These are phyloP conservation scores for Amblyopsis rosae DNA, from an alignment of 2,113 vertebrate species.

Conservation along the genomic window DNA sequence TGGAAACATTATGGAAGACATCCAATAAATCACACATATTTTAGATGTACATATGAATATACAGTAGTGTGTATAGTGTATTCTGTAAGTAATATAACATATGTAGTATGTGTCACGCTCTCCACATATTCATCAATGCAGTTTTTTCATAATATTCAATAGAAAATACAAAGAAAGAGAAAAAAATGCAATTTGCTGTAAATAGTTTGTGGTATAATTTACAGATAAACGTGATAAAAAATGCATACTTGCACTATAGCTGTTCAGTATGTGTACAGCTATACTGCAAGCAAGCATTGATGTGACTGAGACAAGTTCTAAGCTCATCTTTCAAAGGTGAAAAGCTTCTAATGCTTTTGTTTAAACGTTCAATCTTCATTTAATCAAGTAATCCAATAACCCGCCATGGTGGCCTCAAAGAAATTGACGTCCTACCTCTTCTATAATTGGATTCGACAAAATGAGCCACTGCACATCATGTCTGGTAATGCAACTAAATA, in stretches of 20 bases:
- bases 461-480: slow-evolving; percentile 3
- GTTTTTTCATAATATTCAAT: too few species aligned
- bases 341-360: slow-evolving; percentile 34
- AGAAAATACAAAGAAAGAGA: too few species aligned
- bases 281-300: slow-evolving; percentile 10
- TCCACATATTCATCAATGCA: too few species aligned
- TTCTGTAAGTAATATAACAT: not conserved
- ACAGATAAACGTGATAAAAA: not conserved
- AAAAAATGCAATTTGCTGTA: too few species aligned
- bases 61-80: not conserved
- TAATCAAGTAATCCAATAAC: slow-evolving; percentile 69
- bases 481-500: slow-evolving; percentile 47
- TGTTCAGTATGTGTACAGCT: not conserved
- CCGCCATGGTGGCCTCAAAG: slow-evolving; percentile 35
- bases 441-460: slow-evolving; percentile 45
- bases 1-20: slow-evolving; percentile 27
- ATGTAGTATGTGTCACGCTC: too few species aligned
- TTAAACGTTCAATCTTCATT: slow-evolving; percentile 57
- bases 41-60: not conserved
- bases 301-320: slow-evolving; percentile 37
- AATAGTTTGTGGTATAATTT: not conserved
- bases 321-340: slow-evolving; percentile 52
- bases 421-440: slow-evolving; percentile 50
- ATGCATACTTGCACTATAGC: not conserved
- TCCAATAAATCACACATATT: slow-evolving; percentile 36